Base-by-base conservation (phyloP, 2,113 vertebrate species). In the Callorhinus ursinus region DNA sequence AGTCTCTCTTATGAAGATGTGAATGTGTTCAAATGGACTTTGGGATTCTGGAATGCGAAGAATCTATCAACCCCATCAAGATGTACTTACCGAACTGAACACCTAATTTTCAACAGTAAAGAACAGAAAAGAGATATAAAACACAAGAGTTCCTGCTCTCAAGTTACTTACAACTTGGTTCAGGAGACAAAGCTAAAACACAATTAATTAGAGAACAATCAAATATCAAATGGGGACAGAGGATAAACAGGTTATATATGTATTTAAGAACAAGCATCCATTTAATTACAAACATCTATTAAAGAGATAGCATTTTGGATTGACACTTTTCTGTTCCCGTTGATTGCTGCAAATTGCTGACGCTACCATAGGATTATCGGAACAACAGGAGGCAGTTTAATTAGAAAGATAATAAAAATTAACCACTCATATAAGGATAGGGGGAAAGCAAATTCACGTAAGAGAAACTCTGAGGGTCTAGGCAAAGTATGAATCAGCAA, bases 301-400 rank as follows among this genome's bases (percentile, higher is more conserved):
- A 72, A 59, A 90, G 57, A 80, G 93, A 85, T 1, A 39, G 51
- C 55, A 76, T n/a, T 80, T 69, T 67, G 76, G 81, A 67, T 18
- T 76, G 95, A 80, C 85, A 76, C 71, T 93, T 90, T 82, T 88
- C 71, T 74, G 39, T 63, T 72, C 65, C 72, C 21, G 4, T 10
- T 76, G 81, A 96, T 18, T 55, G 82, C 0, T 59, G 57, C 92
- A 51, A 95, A 97, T 28, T 85, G 69, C 89, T 93, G 90, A 69
- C 46, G 55, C 49, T 11, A 24, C 42, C 21, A 0, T 26, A 53
- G 46, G 72, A 76, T 53, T 59, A 82, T 1, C 69, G 93, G 81
- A 55, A 85, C n/a, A 90, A 86, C 69, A 72, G 80, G 90, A 65
- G 36, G 65, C 31, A 46, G 36, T 69, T 95, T 71, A 91, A 97